Evolutionary conservation across 1,140 invertebrate genomes (phyloP).

Genomic region (Coptotermes formosanus): DNA sequence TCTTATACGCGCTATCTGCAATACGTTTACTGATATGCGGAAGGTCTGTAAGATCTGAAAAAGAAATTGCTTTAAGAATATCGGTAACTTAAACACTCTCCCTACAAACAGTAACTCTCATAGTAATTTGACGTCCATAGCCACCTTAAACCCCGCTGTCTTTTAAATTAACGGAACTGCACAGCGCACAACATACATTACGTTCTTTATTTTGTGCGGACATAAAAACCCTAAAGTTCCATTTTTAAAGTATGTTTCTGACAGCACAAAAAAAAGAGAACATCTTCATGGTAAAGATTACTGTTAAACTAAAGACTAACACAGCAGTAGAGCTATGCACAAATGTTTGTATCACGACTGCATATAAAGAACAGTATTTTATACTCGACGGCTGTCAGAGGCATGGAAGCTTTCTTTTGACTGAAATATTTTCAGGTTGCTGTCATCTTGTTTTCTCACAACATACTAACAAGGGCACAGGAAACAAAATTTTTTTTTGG

Average conservation of each 20-base stretch:
- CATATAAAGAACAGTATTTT: not conserved
- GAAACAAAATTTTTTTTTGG: not conserved
- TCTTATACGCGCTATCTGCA: too few relatives aligned
- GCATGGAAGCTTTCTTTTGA: not conserved
- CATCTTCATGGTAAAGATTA: not conserved
- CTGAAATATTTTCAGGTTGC: not conserved
- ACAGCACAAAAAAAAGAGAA: not conserved
- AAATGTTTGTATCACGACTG: not conserved
- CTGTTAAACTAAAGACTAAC: not conserved
- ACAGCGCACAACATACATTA: not conserved
- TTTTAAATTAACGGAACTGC: not conserved
- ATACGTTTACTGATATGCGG: too few relatives aligned
- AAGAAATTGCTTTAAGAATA: too few relatives aligned
- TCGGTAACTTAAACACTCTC: too few relatives aligned
- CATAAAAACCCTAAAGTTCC: not conserved
- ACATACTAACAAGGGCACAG: not conserved
- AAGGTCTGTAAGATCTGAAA: too few relatives aligned
- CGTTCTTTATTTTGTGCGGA: not conserved
- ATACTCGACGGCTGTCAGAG: not conserved
- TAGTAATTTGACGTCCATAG: not conserved
- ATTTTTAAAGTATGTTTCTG: too few relatives aligned
- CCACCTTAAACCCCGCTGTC: not conserved
- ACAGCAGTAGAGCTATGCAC: not conserved
- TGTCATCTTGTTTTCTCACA: slow-evolving; percentile 10
- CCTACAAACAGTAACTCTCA: too few relatives aligned